Base-by-base conservation (phyloP, 2,888 invertebrate genomes). In the Dynastes grantii region DNA sequence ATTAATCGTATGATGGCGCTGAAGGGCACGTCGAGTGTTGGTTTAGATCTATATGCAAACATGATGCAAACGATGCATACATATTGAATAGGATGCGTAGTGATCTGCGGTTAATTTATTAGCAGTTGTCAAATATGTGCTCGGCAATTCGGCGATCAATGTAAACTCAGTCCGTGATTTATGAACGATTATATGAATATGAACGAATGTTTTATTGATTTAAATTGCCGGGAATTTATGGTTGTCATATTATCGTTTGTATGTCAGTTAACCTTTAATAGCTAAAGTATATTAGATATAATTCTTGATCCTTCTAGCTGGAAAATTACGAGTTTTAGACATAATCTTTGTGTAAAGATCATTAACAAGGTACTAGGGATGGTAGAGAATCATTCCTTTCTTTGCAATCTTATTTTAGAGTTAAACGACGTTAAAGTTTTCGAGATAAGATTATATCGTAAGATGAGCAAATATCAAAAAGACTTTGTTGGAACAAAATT, bases 81-180 rank as follows among this genome's bases (percentile, higher is more conserved):
- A 73, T 73, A 73, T 40, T 73, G 73, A 73, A 73, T 61, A 73
- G 55, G 37, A 70, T 53, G 51, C n/a, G 22, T 73, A 40, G 58
- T 73, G 73, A 73, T 73, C 73, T 73, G 73, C 32, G 58, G 37
- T 73, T 73, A 73, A 73, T 73, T 73, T 73, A 73, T 73, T 73
- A 58, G 73, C 58, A 58, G 40, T 22, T 37, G 73, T 73, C 73
- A 73, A 73, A 73, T 73, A 58, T 73, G 40, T 55, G 40, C 58
- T 37, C 58, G 58, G 5, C n/a, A 16, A 58, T 73, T 73, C 40
- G 8, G 9, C 58, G 58, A 32, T 40, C 16, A 40, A 22, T 37
- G 58, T 58, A 40, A 73, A 58, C 16, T 58, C 13, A 1, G 11
- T 2, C 29, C 22, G 40, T 58, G 40, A 73, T 73, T 73, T 58